phyloP scores from a whole-genome alignment of 1,140 invertebrate genomes.

The Lepidurus packardi region DNA sequence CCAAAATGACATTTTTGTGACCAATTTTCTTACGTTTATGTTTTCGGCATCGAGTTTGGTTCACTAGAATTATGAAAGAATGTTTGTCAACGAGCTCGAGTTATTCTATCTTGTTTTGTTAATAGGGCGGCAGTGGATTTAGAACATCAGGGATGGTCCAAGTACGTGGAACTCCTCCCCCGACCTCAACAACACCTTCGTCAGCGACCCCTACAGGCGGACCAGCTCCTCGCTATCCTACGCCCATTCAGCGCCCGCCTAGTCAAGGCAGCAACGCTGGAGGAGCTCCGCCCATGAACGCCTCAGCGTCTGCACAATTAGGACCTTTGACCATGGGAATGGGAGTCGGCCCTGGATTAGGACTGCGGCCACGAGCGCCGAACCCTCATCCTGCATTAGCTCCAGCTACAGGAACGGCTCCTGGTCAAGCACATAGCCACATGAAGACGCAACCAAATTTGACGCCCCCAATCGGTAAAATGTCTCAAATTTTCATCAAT shows the following conservation, averaged over 20 bases:
- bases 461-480: neutral
- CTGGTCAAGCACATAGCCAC: slow-evolving; percentile 26
- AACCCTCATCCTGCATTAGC: slow-evolving; percentile 31
- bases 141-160: slow-evolving; percentile 22
- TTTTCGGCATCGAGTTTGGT: no score
- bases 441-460: slow-evolving; percentile 12
- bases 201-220: neutral
- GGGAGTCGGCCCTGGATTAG: slow-evolving; percentile 19
- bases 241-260: slow-evolving; percentile 32
- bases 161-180: slow-evolving; percentile 29
- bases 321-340: slow-evolving; percentile 23
- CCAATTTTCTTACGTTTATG: no score
- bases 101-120: neutral
- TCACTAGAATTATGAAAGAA: no score
- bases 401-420: slow-evolving; percentile 28
- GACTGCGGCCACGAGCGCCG: slow-evolving; percentile 29
- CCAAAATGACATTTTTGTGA: no score
- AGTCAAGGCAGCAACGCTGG: neutral
- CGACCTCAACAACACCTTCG: slow-evolving; percentile 26
- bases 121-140: neutral
- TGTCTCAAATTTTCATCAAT: neutral
- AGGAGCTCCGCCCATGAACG: neutral
- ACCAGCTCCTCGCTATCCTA: slow-evolving; percentile 31
- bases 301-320: slow-evolving; percentile 3
- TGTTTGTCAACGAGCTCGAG: neutral